Percentiles rank a stretch among this genome's conserved stretches.
phyloP scores from a whole-genome alignment of 2,797 vertebrate genomes.

The Lepus oiostolus region DNA sequence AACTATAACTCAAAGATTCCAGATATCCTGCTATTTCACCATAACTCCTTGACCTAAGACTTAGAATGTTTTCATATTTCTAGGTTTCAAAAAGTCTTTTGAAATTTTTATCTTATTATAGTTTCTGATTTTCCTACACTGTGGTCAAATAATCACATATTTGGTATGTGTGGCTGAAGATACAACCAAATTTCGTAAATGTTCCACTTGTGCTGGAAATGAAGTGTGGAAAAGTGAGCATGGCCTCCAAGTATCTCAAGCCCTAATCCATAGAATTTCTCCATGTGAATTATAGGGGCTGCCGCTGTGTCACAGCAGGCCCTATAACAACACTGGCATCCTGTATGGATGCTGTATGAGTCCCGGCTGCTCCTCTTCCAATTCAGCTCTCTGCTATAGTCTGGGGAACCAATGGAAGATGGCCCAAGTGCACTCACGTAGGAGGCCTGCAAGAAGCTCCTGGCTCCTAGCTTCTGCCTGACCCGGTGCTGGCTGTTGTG shows the following conservation, averaged over 20 bases:
- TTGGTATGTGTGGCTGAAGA: background rate
- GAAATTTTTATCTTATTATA: slow-evolving; percentile 24
- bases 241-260: background rate
- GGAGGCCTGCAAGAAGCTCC: too few relatives aligned
- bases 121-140: background rate
- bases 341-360: too few relatives aligned
- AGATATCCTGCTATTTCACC: background rate
- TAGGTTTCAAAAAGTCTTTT: background rate
- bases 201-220: background rate
- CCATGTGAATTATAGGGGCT: background rate
- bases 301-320: too few relatives aligned
- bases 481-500: too few relatives aligned
- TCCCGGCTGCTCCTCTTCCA: too few relatives aligned
- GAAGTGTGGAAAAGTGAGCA: background rate
- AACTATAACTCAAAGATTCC: background rate
- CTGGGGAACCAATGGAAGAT: too few relatives aligned
- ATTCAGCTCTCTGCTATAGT: too few relatives aligned
- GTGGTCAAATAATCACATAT: background rate
- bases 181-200: slow-evolving; percentile 5
- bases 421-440: too few relatives aligned
- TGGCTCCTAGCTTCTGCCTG: too few relatives aligned
- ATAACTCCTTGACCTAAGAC: background rate
- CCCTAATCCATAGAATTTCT: background rate
- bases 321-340: too few relatives aligned
- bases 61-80: background rate